Base-by-base conservation (phyloP, 2,888 invertebrate genomes). In the Coecobrya sp. region DNA sequence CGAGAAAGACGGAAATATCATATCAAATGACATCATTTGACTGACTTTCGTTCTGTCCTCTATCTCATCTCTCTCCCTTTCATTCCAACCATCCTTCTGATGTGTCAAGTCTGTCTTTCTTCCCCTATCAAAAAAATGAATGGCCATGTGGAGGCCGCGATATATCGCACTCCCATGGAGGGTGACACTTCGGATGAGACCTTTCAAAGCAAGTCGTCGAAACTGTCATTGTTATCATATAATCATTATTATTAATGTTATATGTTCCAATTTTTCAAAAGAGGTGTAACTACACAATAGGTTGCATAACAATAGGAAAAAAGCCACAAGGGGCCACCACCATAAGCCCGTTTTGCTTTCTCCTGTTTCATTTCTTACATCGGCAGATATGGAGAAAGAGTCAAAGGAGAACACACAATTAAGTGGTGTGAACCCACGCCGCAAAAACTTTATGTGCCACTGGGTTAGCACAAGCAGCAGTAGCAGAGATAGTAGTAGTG, bases 11-110 rank as follows among this genome's bases (percentile, higher is more conserved):
- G 45, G 42, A 73, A 73, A 73, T 10, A 73, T 42, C 19, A 42
- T 73, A 42, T 73, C 73, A 42, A 73, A 73, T 73, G 19, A 73
- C 73, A 73, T 73, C 73, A 73, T 73, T 68, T 68, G 68, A 68
- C 30, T 68, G 68, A 68, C 68, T 68, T 68, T 27, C 30, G 36
- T 19, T 25, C 68, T 68, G 30, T 68, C 19, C 0, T 73, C 45
- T 16, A 25, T 62, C n/a, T 73, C 73, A n/a, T 73, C 59, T 68
- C 30, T 7, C n/a, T 36, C 30, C 5, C 22, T 19, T 7, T 59
- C 7, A 8, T 62, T 55, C 19, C 5, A 16, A 11, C n/a, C 55
- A 19, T 55, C 27, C 27, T 19, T 30, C 10, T n/a, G 70, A 70
- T 42, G 73, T 36, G 73, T 73, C n/a, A 73, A 73, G 4, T 36